Conservation (phyloP, 30 jellyfish, hydroid and myxozoan genomes). For the Hydractinia echinata region DNA sequence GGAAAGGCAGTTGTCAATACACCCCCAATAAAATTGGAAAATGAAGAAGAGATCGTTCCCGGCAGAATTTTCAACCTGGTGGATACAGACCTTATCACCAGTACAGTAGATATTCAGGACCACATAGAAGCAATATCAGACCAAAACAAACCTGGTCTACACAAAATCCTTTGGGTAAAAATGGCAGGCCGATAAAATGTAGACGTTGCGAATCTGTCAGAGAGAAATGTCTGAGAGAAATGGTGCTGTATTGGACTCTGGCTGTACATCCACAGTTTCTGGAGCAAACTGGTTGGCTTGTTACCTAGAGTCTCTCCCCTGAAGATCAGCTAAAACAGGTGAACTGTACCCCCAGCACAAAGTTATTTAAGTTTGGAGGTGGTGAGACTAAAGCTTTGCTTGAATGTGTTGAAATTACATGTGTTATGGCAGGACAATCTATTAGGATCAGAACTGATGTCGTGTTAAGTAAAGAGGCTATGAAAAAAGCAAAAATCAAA, state of each 20-base stretch:
- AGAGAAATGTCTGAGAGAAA: background rate
- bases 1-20: background rate
- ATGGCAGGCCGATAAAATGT: background rate
- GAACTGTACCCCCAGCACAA: background rate
- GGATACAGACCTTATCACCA: background rate
- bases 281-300: too few relatives aligned
- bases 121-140: background rate
- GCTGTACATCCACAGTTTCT: background rate
- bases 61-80: too few relatives aligned
- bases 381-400: conserved; percentile 24
- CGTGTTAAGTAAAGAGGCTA: conserved; percentile 28
- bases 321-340: too few relatives aligned
- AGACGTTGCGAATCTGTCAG: background rate
- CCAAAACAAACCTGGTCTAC: background rate
- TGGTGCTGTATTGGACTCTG: background rate
- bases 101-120: background rate
- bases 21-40: background rate
- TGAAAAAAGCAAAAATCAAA: conserved; percentile 40
- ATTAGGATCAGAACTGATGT: conserved; percentile 36
- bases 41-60: background rate
- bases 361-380: conserved; percentile 40
- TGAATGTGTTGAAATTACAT: conserved; percentile 22
- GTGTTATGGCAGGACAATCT: conserved; percentile 16
- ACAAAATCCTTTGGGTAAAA: background rate
- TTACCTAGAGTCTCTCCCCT: too few relatives aligned